Conservation (phyloP, 2,888 invertebrate species). For the Drosophila hawaiiensis region DNA sequence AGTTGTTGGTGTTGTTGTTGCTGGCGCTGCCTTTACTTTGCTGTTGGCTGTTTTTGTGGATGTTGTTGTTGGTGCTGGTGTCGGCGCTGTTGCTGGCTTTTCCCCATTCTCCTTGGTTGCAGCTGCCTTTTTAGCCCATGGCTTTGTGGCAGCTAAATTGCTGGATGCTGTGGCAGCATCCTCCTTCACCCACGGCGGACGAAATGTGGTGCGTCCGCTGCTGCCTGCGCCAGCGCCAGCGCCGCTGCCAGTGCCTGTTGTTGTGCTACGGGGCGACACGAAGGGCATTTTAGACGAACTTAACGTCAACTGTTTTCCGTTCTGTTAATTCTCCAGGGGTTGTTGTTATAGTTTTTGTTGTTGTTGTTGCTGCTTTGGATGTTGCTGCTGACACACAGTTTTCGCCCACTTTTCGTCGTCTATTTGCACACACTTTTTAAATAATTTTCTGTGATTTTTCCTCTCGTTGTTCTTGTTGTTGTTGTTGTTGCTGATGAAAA, state of each 20-base stretch:
- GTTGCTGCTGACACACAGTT: conserved; percentile 4
- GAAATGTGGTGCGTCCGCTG: conserved; percentile 87
- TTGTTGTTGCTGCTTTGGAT: neutral
- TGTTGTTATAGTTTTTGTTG: conserved; percentile 29
- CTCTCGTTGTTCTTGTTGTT: conserved; percentile 18
- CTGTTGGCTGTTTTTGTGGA: conserved; percentile 24
- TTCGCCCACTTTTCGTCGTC: conserved; percentile 55
- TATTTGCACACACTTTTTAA: conserved; percentile 79
- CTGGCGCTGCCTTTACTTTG: conserved; percentile 41
- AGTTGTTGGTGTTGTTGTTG: conserved; percentile 67
- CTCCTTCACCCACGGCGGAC: conserved; percentile 90
- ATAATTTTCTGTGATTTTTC: conserved; percentile 66
- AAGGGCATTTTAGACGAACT: conserved; percentile 79
- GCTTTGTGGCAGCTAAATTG: conserved; percentile 54
- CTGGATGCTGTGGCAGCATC: conserved; percentile 84
- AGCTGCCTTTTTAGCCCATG: conserved; percentile 67
- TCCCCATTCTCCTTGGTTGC: conserved; percentile 55
- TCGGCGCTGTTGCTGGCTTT: conserved; percentile 30
- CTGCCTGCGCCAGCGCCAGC: conserved; percentile 75
- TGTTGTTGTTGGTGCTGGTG: conserved; percentile 67
- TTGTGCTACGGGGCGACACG: conserved; percentile 80
- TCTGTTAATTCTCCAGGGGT: conserved; percentile 65
- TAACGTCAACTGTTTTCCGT: conserved; percentile 54
- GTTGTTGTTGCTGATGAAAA: conserved; percentile 67
- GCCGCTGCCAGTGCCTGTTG: conserved; percentile 63